Conservation (phyloP, 2,797 vertebrate genomes). For the Sylvilagus floridanus region DNA sequence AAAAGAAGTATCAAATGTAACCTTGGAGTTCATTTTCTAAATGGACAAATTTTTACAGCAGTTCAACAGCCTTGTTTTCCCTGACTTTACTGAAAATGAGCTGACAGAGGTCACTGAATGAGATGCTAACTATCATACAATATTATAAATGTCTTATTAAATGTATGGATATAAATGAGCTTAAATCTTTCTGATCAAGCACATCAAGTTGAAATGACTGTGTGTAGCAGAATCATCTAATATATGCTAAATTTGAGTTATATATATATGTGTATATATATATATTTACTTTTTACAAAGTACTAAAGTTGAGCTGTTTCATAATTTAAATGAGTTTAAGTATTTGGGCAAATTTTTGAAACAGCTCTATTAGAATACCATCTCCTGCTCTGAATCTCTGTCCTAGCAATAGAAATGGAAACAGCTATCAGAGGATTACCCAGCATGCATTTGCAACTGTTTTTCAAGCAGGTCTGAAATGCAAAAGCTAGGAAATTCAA, state of each 20-base stretch:
- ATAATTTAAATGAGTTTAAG: conserved; percentile 13
- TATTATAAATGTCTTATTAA: background rate
- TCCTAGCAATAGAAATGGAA: background rate
- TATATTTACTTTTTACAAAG: conserved; percentile 26
- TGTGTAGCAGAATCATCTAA: background rate
- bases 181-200: background rate
- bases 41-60: background rate
- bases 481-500: conserved; percentile 20
- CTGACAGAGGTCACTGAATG: background rate
- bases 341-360: conserved; percentile 1
- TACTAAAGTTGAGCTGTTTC: background rate
- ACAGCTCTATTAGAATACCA: background rate
- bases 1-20: background rate
- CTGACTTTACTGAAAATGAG: conserved; percentile 4
- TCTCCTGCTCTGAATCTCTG: background rate
- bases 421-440: background rate
- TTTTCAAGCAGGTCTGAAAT: background rate
- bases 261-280: too few species aligned
- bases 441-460: background rate
- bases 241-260: background rate
- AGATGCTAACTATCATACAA: background rate
- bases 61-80: background rate
- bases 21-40: background rate
- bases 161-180: background rate
- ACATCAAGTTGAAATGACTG: background rate